Evolutionary conservation across 2,113 vertebrate genomes (phyloP), one percentile per base, ranked within the genome.

Genomic region (Eclectus roratus): DNA sequence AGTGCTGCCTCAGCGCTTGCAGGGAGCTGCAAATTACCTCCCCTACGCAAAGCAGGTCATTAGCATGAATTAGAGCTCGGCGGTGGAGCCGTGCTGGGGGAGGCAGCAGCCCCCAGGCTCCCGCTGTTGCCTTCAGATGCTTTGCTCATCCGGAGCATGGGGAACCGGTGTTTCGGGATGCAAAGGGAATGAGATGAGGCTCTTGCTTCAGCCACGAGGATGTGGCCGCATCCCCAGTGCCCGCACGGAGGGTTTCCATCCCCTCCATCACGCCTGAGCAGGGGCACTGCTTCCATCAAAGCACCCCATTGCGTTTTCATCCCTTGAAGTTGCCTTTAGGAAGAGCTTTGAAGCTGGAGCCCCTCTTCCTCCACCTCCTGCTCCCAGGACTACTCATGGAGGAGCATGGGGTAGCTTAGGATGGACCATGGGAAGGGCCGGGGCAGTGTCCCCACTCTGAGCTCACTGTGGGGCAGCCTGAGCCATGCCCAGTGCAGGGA

Each of bases 101-200:
- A 44, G 64, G 33, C 16, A 0, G 53, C 79, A 74, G 37, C 52
- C 31, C 66, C 37, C 89, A 2, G 35, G 41, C 82, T 55, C 53
- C 2, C 0, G 17, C 27, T 58, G 52, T 44, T 9, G 4, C 24
- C 74, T 73, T 43, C 80, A 28, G 50, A n/a, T 0, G 1, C 43
- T 66, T 61, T 1, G 5, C 61, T 49, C 7, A 0, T 33, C 33
- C 19, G 63, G 41, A 78, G 33, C 8, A 10, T 0, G 1, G 39
- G 20, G 21, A 80, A 6, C 14, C 4, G 1, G 8, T 0, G 1
- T n/a, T 64, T n/a, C 0, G 2, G 70, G 77, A 18, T 53, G 53
- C 20, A 5, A 35, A 71, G 58, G 24, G 50, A 50, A 25, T 23
- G 58, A 60, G 33, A 16, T 7, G 35, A 1, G 0, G 12, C 27